phyloP scores from a whole-genome alignment of 1,140 invertebrate genomes.

The Drosophila sechellia region DNA sequence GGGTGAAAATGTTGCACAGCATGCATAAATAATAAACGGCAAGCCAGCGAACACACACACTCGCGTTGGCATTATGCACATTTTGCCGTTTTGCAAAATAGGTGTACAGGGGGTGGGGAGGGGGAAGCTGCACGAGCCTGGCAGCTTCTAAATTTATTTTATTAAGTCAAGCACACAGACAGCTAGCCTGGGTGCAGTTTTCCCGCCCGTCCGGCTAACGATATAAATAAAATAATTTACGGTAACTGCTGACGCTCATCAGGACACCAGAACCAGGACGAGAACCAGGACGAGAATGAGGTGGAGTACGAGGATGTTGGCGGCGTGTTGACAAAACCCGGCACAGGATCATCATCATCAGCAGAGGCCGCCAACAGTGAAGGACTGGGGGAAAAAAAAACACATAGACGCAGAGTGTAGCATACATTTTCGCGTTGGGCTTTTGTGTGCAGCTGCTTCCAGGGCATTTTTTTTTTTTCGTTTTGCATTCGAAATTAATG shows the following conservation, averaged over 20 bases:
- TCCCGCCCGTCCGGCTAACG: slow-evolving; percentile 51
- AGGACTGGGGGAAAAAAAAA: slow-evolving; percentile 20
- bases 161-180: slow-evolving; percentile 83
- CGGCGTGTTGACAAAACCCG: slow-evolving; percentile 75
- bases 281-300: slow-evolving; percentile 29
- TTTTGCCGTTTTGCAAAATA: slow-evolving; percentile 65
- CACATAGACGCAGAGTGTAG: slow-evolving; percentile 41
- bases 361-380: slow-evolving; percentile 60
- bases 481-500: slow-evolving; percentile 76
- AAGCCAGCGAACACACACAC: slow-evolving; percentile 29
- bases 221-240: slow-evolving; percentile 83
- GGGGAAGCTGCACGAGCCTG: slow-evolving; percentile 33
- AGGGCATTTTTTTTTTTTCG: slow-evolving; percentile 1
- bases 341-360: slow-evolving; percentile 75
- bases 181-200: slow-evolving; percentile 48
- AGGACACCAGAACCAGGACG: slow-evolving; percentile 40
- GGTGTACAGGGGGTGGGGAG: neutral
- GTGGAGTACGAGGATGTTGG: slow-evolving; percentile 21
- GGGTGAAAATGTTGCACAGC: slow-evolving; percentile 80
- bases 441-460: slow-evolving; percentile 67
- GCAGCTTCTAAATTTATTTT: slow-evolving; percentile 82
- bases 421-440: slow-evolving; percentile 67
- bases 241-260: slow-evolving; percentile 82
- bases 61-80: slow-evolving; percentile 63
- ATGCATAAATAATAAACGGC: slow-evolving; percentile 82